Evolutionary conservation across 2,888 invertebrate species (phyloP), one percentile per base, ranked within the genome.

Genomic region (Actias luna): DNA sequence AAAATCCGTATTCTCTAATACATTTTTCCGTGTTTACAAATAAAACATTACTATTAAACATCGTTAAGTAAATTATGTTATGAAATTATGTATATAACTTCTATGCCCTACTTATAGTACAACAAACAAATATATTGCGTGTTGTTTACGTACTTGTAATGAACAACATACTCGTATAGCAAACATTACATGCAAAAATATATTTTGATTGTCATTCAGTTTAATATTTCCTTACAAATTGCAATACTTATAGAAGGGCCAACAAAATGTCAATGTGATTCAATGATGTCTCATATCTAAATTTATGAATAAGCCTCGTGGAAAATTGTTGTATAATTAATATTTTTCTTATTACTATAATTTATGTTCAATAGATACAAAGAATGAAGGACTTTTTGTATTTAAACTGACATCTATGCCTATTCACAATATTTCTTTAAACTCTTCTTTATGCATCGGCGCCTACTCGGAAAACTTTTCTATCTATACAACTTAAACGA

Each of bases 141-240:
- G 7, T 42, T 16, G 4, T 14, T 35, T 16, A 14, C 5, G 7
- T 29, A 29, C 18, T 29, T 27, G 29, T 55, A 29, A 16, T 55
- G 64, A 65, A 65, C 61, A 69, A 68, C 60, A 65, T 66, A 65
- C 65, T 66, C n/a, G n/a, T n/a, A n/a, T 60, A 64, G 61, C 64
- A 64, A 67, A 67, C 67, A 69, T 71, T 71, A 70, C 70, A 71
- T 71, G 70, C 65, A 66, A 71, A n/a, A n/a, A 71, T 71, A 35
- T 46, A 63, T 58, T 60, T 59, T 64, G 67, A 29, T 29, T n/a
- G 55, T 55, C 16, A 29, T 55, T 55, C 55, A 55, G n/a, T 55
- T 29, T 55, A 55, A 55, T 55, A 55, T 55, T 55, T 14, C 27
- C 55, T 27, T 42, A 42, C 42, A 59, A 46, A 18, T 46, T 31